Evolutionary conservation across 2,113 vertebrate species (phyloP).

Genomic region (Albula glossodonta): DNA sequence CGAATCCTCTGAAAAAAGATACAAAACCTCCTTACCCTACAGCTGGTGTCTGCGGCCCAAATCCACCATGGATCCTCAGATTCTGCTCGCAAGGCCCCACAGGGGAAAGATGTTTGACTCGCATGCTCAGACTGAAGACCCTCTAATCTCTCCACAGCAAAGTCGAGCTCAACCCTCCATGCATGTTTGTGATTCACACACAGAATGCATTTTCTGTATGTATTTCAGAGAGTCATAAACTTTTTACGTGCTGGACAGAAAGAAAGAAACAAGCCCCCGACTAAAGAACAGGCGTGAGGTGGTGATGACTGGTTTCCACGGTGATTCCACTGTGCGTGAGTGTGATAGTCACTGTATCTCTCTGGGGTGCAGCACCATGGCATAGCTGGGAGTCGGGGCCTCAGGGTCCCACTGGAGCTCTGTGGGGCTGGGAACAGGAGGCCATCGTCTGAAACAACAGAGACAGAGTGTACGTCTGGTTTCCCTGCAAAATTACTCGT

Average conservation of each 20-base stretch:
- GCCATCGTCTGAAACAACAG: too few species aligned
- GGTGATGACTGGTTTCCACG: too few species aligned
- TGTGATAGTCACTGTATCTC: too few species aligned
- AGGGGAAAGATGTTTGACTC: conserved; percentile 14
- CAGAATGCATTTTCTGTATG: background rate
- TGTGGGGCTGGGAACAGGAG: too few species aligned
- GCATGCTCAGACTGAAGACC: background rate
- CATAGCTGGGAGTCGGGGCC: too few species aligned
- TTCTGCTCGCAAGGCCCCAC: conserved; percentile 1
- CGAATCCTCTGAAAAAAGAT: conserved; percentile 12
- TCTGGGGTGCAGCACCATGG: too few species aligned
- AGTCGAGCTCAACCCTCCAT: background rate
- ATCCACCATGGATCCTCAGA: background rate
- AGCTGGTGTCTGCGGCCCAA: background rate
- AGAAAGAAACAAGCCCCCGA: too few species aligned
- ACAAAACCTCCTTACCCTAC: background rate
- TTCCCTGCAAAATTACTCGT: too few species aligned
- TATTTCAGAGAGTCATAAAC: background rate
- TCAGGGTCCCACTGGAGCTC: too few species aligned
- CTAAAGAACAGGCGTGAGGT: too few species aligned
- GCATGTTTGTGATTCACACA: background rate
- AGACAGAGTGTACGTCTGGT: too few species aligned
- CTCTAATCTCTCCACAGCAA: conserved; percentile 3
- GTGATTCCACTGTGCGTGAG: too few species aligned
- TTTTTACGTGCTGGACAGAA: background rate